A percentile compares a stretch with the other conserved stretches of the same genome.
phyloP scores from a whole-genome alignment of 2,888 invertebrate genomes.

The Diploptera punctata region DNA sequence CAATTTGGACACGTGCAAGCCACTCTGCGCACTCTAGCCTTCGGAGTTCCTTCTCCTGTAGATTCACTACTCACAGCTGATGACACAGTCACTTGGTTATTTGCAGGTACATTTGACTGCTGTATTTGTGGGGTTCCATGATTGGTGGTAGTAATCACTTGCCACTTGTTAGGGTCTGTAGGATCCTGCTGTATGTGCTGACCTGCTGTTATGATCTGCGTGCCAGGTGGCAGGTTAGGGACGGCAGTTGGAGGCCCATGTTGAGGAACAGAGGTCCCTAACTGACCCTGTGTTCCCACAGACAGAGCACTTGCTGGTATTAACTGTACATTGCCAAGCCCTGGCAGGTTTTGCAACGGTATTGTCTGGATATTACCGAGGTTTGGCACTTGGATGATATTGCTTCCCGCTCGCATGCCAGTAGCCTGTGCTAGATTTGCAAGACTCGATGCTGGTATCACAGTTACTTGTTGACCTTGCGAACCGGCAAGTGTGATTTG shows the following conservation, averaged over 20 bases:
- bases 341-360: conserved; percentile 76
- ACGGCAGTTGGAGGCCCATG: conserved; percentile 38
- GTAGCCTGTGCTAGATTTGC: conserved; percentile 51
- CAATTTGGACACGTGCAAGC: conserved; percentile 99
- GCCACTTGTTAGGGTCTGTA: conserved; percentile 85
- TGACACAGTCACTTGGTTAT: conserved; percentile 16
- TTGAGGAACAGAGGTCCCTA: conserved; percentile 30
- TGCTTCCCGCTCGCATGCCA: conserved; percentile 50
- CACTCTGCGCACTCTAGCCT: conserved; percentile 77
- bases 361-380: conserved; percentile 65
- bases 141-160: conserved; percentile 62
- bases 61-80: conserved; percentile 3
- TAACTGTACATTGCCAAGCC: conserved; percentile 82
- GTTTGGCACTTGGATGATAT: conserved; percentile 48
- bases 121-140: conserved; percentile 16
- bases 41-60: conserved; percentile 50
- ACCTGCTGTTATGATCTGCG: conserved; percentile 49
- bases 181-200: conserved; percentile 62
- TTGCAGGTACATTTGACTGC: conserved; percentile 7
- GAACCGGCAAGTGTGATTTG: conserved; percentile 58
- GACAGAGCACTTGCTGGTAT: conserved; percentile 70
- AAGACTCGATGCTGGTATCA: conserved; percentile 75
- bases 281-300: conserved; percentile 46
- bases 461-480: conserved; percentile 81
- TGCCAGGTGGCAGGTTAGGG: conserved; percentile 46